phyloP scores from a whole-genome alignment of 2,888 invertebrate genomes.

The Embidobia sp. region DNA sequence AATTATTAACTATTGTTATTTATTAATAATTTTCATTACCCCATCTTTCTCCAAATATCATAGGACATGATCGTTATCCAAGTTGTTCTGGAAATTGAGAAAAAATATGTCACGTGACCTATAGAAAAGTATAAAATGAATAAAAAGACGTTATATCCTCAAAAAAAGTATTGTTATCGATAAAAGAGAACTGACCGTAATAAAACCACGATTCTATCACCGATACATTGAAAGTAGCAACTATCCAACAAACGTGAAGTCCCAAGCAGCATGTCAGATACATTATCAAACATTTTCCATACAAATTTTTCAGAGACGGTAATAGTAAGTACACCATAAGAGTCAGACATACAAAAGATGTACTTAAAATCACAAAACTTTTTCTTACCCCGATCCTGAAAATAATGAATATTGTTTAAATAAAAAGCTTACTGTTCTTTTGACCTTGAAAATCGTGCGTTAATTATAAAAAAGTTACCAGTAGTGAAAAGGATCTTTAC shows the following conservation, averaged over 20 bases:
- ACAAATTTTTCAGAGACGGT: slow-evolving; percentile 9
- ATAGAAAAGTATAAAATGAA: not conserved
- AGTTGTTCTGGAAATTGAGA: not conserved
- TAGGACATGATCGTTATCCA: slow-evolving; percentile 13
- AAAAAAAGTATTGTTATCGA: too few relatives aligned
- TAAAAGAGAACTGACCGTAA: slow-evolving; percentile 1
- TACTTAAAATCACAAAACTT: not conserved
- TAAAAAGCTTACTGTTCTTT: not conserved
- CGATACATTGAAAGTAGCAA: not conserved
- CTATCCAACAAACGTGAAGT: slow-evolving; percentile 16
- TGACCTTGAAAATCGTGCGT: not conserved
- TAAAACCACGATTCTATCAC: slow-evolving; percentile 10
- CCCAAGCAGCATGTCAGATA: slow-evolving; percentile 11
- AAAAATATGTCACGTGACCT: slow-evolving; percentile 14
- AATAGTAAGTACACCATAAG: slow-evolving; percentile 11
- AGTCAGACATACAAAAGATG: not conserved
- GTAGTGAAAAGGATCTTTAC: slow-evolving; percentile 1
- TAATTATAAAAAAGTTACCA: not conserved
- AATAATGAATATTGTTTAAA: not conserved
- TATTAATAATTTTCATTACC: too few relatives aligned
- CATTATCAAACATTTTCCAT: slow-evolving; percentile 32
- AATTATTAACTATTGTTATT: too few relatives aligned
- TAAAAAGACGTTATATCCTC: too few relatives aligned
- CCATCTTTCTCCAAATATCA: slow-evolving; percentile 20
- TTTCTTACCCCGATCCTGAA: not conserved